Base-by-base conservation (phyloP, 2,113 vertebrate species). In the Halichoeres trimaculatus region DNA sequence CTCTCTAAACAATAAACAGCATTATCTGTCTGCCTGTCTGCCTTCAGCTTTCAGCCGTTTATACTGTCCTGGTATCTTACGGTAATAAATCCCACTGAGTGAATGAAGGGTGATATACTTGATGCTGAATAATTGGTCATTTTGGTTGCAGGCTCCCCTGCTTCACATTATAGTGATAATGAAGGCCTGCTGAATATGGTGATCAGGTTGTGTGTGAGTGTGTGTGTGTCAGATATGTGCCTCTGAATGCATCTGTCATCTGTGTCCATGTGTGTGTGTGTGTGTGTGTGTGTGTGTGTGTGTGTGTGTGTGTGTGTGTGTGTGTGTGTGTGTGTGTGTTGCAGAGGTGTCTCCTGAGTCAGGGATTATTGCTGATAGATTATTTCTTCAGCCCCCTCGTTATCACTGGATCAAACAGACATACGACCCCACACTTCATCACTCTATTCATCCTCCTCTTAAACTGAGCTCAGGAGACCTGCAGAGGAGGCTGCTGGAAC, bases 171-270 rank as follows among this genome's bases (percentile, higher is more conserved):
- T 80, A 84, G 82, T 83, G 84, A 87, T 94, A 93, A 93, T 92
- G 91, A 94, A 92, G 92, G 91, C 87, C 94, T 93, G 90, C 94
- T 95, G 95, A 93, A 94, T 96, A 96, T 96, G 95, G 93, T 97
- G 96, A 97, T 96, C 93, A 92, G 78, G 83, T 35, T 78, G 70
- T 68, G 67, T 80, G 75, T 70, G 81, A 78, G 65, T 67, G 62
- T 84, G 50, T 64, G 61, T 63, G 64, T 80, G 80, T 81, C 20
- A 45, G 76, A 70, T 70, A 52, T 50, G 57, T 64, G 77, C 67
- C 64, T 83, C 83, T 36, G 59, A 74, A 83, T 81, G 78, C 89
- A 87, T 94, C 94, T 93, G 85, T 85, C 88, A 90, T 87, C 62
- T 63, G 72, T 74, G 74, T 70, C 72, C 74, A 61, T 76, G 75